These are phyloP conservation scores for Agrochola lychnidis DNA, from an alignment of 2,888 invertebrate species.

Conservation along the genomic window DNA sequence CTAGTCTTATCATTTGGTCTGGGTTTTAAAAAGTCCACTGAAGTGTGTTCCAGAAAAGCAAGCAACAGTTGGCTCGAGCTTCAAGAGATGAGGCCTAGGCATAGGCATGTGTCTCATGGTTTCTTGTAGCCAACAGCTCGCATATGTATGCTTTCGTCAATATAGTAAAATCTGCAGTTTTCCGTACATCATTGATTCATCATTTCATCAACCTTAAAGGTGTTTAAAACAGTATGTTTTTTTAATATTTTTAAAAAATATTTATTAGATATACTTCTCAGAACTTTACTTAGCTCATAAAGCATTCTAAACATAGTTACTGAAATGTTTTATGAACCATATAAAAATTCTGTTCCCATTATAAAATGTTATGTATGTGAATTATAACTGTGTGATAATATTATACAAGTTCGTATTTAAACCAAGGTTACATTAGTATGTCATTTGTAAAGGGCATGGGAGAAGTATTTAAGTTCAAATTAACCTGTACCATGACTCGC, in stretches of 20 bases:
- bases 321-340: conserved; percentile 21
- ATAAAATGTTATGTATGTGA: conserved; percentile 54
- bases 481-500: conserved; percentile 32
- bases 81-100: background rate
- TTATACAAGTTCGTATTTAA: conserved; percentile 50
- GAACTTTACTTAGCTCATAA: background rate
- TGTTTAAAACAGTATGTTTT: background rate
- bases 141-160: background rate
- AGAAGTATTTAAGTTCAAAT: conserved; percentile 59
- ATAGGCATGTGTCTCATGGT: background rate
- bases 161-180: background rate
- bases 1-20: too few species aligned
- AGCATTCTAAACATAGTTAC: conserved; percentile 5
- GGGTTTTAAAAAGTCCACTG: background rate
- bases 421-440: conserved; percentile 61
- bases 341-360: conserved; percentile 54
- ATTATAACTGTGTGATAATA: conserved; percentile 52
- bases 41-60: background rate
- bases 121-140: background rate
- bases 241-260: background rate
- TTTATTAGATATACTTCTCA: background rate
- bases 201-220: background rate
- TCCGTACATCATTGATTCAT: conserved; percentile 1
- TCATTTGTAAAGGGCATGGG: conserved; percentile 64
- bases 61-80: too few species aligned